Evolutionary conservation across 2,888 invertebrate species (phyloP), one percentile per base, ranked within the genome.

Genomic region (Nineta flava): DNA sequence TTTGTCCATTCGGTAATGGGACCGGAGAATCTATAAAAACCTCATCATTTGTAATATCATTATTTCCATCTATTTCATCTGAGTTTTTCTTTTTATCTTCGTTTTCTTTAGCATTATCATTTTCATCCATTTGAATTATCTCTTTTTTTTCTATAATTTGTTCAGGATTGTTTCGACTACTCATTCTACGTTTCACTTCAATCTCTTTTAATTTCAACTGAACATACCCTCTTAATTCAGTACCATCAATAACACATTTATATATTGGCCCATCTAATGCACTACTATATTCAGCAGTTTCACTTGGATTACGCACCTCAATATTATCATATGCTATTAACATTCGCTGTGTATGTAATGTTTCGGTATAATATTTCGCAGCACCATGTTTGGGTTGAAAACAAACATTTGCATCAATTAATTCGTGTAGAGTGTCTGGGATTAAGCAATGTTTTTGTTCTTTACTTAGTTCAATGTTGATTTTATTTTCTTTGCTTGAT

Each of bases 291-390:
- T 75, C 74, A 9, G 73, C 69, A 1, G 57, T 72, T 55, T 81
- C 79, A 40, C 75, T 73, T 1, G 78, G 73, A 48, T 81, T 76
- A 38, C 76, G 73, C 9, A 86, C 77, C 58, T 84, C 82, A 32
- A 87, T 74, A 52, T 82, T 84, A 57, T 86, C 81, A 56, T 83
- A 80, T 9, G 83, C 73, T 26, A 84, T 72, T 58, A 75, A 84
- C 46, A 83, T 72, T 41, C 82, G 70, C 40, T 79, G 76, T 0
- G 77, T 70, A 38, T 76, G 73, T 15, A 87, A 61, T 0, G 79
- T 73, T 59, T 81, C 77, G 0, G 64, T 52, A 26, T 52, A 46
- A 21, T 60, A 49, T 52, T 68, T 71, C 15, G 59, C 61, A 2
- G 64, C 60, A 0, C 70, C 71, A 53, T 70, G 69, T 1, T 65